Conservation (phyloP, 2,888 invertebrate species). For the Callyntrura guangdongensis region DNA sequence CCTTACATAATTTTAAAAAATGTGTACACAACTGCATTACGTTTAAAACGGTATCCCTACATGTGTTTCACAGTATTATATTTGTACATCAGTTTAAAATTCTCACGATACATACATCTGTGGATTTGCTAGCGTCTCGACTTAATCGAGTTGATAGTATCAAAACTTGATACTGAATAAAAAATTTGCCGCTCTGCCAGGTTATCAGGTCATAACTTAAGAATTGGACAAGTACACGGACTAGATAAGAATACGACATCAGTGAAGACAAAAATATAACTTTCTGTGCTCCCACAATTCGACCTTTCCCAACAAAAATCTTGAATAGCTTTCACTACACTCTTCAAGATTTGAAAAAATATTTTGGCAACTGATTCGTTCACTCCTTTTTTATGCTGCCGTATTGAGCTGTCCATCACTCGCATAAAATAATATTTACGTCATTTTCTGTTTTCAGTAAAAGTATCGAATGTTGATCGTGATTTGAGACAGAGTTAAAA, state of each 20-base stretch:
- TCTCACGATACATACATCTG: neutral
- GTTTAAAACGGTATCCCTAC: too few species aligned
- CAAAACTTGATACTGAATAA: slow-evolving; percentile 21
- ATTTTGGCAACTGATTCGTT: slow-evolving; percentile 28
- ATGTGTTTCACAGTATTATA: too few species aligned
- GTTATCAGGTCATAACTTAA: slow-evolving; percentile 59
- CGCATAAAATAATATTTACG: slow-evolving; percentile 21
- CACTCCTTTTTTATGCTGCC: neutral
- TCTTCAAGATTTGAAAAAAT: neutral
- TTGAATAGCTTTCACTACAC: neutral
- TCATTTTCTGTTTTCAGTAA: too few species aligned
- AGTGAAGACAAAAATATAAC: neutral
- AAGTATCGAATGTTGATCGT: neutral
- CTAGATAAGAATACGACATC: neutral
- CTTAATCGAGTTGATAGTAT: slow-evolving; percentile 48
- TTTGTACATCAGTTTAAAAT: neutral
- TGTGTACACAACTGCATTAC: neutral
- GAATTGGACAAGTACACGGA: neutral
- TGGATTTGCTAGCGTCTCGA: slow-evolving; percentile 34
- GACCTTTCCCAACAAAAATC: slow-evolving; percentile 61
- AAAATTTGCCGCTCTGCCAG: slow-evolving; percentile 57
- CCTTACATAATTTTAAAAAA: neutral
- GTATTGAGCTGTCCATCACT: slow-evolving; percentile 56
- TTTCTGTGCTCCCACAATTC: slow-evolving; percentile 8
- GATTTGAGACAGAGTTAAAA: too few species aligned